Conservation (phyloP, 2,113 vertebrate genomes). For the Cebus imitator region DNA sequence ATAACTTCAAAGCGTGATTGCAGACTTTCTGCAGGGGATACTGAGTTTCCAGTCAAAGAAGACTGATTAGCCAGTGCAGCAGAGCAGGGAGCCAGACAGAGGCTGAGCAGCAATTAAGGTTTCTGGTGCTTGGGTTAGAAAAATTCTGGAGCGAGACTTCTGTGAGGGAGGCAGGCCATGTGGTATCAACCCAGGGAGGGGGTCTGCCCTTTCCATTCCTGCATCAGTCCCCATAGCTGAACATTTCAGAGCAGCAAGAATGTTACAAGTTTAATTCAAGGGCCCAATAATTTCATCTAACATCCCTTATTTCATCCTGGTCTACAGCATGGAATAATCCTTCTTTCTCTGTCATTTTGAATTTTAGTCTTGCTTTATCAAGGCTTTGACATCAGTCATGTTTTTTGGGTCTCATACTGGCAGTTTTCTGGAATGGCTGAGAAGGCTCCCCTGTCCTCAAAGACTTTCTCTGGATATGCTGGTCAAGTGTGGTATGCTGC, state of each 20-base stretch:
- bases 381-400: not conserved
- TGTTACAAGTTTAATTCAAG: not conserved
- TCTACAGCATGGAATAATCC: not conserved
- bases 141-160: not conserved
- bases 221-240: not conserved
- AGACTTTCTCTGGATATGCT: not conserved
- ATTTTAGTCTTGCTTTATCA: not conserved
- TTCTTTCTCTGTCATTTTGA: not conserved
- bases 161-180: too few species aligned
- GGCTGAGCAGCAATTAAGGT: not conserved
- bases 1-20: conserved; percentile 58
- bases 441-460: not conserved
- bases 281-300: not conserved
- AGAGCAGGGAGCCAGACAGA: not conserved
- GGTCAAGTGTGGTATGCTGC: fast-evolving
- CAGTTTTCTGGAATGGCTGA: not conserved
- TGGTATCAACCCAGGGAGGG: not conserved
- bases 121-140: fast-evolving
- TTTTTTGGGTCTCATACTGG: not conserved
- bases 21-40: conserved; percentile 52
- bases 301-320: not conserved
- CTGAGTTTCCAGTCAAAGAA: conserved; percentile 62
- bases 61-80: conserved; percentile 12
- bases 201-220: not conserved
- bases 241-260: not conserved